Evolutionary conservation across 2,797 vertebrate species (phyloP), one percentile per base, ranked within the genome.

Genomic region (Gadopsis bispinosus): DNA sequence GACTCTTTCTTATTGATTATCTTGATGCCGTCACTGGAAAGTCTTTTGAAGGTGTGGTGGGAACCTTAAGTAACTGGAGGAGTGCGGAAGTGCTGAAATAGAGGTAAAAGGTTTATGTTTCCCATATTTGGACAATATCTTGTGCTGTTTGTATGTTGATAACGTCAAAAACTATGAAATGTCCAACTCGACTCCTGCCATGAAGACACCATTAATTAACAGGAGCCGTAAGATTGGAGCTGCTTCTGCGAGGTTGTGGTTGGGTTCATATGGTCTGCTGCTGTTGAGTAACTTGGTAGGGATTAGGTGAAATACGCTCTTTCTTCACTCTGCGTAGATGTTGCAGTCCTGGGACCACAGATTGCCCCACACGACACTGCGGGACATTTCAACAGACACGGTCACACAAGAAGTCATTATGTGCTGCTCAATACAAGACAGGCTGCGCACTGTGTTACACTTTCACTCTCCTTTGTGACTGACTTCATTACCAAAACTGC

Each of bases 271-370:
- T 73, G 69, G 80, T 73, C 73, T 66, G 69, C 88, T 85, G 87
- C 61, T 89, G 90, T 96, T 96, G 94, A 83, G 95, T 88, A 95
- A 96, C 77, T 54, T 59, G 69, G 79, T 72, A 74, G 75, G 80
- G 83, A 92, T 86, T 77, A 81, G 92, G 90, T 94, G 91, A 95
- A 95, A 95, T 81, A 88, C 89, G 37, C 50, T 90, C 91, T 96
- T 96, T 95, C 95, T 92, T 95, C 92, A 96, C 86, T 89, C 83
- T 93, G 93, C 83, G 88, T 90, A 90, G 89, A 88, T 92, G 92
- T 96, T 91, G 94, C 95, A 96, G 93, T 92, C 91, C 90, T 92
- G 76, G 94, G 91, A 94, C 95, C 95, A 92, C 94, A 95, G 78
- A 95, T 96, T 96, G 79, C 95, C 89, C 93, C 95, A 96, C 92